These are phyloP conservation scores for Nycticebus coucang DNA, from an alignment of 2,113 vertebrate species.

Conservation along the genomic window DNA sequence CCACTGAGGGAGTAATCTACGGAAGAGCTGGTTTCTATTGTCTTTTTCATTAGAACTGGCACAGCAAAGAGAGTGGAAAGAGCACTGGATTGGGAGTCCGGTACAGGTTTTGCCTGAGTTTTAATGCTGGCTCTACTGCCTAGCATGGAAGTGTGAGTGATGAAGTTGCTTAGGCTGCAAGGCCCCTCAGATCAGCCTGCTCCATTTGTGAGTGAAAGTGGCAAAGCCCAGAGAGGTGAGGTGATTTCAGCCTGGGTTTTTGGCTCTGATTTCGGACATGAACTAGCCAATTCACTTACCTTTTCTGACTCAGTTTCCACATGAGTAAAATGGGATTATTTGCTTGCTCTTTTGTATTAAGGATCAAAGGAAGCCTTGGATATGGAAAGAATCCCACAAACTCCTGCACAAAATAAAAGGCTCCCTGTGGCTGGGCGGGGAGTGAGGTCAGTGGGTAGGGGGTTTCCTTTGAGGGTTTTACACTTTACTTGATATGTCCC, in stretches of 20 bases:
- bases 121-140: not conserved
- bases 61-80: not conserved
- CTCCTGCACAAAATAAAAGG: not conserved
- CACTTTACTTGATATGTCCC: not conserved
- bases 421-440: not conserved
- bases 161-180: not conserved
- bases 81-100: not conserved
- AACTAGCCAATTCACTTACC: not conserved
- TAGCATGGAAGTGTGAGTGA: not conserved
- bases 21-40: not conserved
- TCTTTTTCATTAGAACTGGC: not conserved
- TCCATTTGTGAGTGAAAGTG: not conserved
- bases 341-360: not conserved
- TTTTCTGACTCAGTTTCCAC: conserved; percentile 51
- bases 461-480: not conserved
- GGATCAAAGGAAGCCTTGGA: not conserved
- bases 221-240: not conserved
- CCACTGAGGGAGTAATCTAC: not conserved
- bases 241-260: not conserved
- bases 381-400: not conserved
- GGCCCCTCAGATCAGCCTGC: not conserved
- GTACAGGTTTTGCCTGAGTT: not conserved
- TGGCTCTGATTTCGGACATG: not conserved
- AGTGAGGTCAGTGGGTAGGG: not conserved
- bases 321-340: not conserved